Base-by-base conservation (phyloP, 2,797 vertebrate genomes). In the Aplochiton taeniatus region DNA sequence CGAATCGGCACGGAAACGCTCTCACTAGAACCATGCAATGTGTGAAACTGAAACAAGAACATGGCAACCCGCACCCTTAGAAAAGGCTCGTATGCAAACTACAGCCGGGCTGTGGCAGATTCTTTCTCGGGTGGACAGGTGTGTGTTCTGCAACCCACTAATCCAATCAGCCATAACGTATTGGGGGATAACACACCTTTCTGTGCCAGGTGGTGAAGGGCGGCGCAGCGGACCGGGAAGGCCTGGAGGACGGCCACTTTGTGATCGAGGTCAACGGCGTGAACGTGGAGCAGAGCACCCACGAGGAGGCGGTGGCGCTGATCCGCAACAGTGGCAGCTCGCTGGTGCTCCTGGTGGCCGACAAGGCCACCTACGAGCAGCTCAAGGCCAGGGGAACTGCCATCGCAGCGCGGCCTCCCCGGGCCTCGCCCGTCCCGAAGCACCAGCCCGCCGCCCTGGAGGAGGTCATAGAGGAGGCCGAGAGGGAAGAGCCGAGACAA, bases 221-320 rank as follows among this genome's bases (percentile, higher is more conserved):
- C 0, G 90, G 94, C 12, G 88, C 83, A 0, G 96, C 95, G 0
- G 89, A 93, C 61, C 66, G 3, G 70, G 95, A 93, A 0, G 96
- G 96, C 1, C 61, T 98, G 68, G 77, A 93, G 81, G 90, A 97
- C 0, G 64, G 93, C 0, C 95, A 98, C 63, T 49, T 95, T 1
- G 67, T 99, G 81, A 82, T 98, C 56, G 95, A 98, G 82, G 95
- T 98, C 62, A 93, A 96, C 0, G 91, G 94, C 0, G 79, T 89
- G 14, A 96, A 95, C 0, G 89, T 98, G 84, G 91, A 90, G 72
- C 65, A 84, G 0, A 89, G 91, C 56, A 20, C 64, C 69, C 95
- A 98, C 0, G 91, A 94, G 0, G 87, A 92, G 0, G 95, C 92
- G 56, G 95, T 96, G 68, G 74, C 73, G 6, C 85, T 92, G 63